phyloP scores from a whole-genome alignment of 2,113 vertebrate genomes.

The Lepidiolamprologus cunningtoni region DNA sequence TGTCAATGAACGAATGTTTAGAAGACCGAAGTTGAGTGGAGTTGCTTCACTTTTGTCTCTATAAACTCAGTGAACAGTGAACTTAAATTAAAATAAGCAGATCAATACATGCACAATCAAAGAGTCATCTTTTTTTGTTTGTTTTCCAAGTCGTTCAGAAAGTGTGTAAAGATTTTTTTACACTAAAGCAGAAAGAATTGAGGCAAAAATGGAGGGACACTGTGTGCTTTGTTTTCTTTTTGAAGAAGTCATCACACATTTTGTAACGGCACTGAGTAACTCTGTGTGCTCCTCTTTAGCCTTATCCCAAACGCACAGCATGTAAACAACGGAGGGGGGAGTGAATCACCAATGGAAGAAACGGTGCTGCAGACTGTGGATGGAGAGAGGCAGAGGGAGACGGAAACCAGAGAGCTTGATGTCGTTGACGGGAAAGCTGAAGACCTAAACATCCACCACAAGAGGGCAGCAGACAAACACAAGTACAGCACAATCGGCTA shows the following conservation, averaged over 20 bases:
- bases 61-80: background rate
- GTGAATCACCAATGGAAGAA: conserved; percentile 33
- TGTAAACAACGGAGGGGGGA: conserved; percentile 3
- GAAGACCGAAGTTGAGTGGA: background rate
- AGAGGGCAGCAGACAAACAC: conserved; percentile 56
- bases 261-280: background rate
- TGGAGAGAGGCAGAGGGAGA: conserved; percentile 22
- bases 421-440: conserved; percentile 15
- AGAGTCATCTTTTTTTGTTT: background rate
- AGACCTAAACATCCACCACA: conserved; percentile 34
- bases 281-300: background rate
- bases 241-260: background rate
- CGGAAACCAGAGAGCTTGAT: conserved; percentile 32
- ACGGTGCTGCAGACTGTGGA: background rate
- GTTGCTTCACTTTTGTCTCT: background rate
- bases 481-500: conserved; percentile 48
- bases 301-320: conserved; percentile 17
- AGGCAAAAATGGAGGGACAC: background rate
- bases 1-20: rapidly evolving
- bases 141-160: background rate
- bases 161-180: background rate
- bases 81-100: background rate
- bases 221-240: background rate
- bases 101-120: background rate
- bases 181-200: background rate